Evolutionary conservation across 1,140 invertebrate genomes (phyloP).

Genomic region (Diabrotica undecimpunctata): DNA sequence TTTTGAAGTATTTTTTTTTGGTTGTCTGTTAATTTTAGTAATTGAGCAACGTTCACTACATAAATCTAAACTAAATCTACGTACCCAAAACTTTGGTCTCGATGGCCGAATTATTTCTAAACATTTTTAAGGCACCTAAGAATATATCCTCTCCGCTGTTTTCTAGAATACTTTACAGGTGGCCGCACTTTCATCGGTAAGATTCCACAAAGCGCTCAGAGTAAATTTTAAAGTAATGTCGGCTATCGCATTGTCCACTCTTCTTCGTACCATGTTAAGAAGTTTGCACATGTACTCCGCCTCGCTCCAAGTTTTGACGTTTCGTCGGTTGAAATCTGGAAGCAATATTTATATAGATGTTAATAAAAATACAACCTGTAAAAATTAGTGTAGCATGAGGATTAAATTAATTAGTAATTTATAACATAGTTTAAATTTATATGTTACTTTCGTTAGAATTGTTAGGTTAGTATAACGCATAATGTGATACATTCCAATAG

Average conservation of each 20-base stretch:
- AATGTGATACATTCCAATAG: too few species aligned
- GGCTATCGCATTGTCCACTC: slow-evolving; percentile 57
- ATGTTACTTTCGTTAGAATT: too few species aligned
- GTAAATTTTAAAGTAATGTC: slow-evolving; percentile 82
- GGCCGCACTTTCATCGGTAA: slow-evolving; percentile 72
- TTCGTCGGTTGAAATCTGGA: slow-evolving; percentile 59
- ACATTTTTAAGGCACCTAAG: slow-evolving; percentile 63
- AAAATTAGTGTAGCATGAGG: too few species aligned
- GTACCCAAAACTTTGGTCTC: slow-evolving; percentile 74
- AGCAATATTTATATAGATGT: slow-evolving; percentile 1
- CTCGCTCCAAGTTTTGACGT: slow-evolving; percentile 69
- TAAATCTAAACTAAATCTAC: neutral
- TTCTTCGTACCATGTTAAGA: slow-evolving; percentile 63
- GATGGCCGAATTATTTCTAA: slow-evolving; percentile 62
- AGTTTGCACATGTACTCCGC: slow-evolving; percentile 71
- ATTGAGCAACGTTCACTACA: too few species aligned
- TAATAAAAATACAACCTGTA: too few species aligned
- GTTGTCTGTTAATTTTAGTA: too few species aligned
- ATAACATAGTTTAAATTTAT: too few species aligned
- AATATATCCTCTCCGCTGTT: slow-evolving; percentile 70
- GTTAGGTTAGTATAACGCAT: too few species aligned
- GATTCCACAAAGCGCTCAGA: slow-evolving; percentile 78
- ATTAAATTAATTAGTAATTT: too few species aligned
- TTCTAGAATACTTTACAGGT: slow-evolving; percentile 72
- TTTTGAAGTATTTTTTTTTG: too few species aligned